Evolutionary conservation across 1,140 invertebrate genomes (phyloP).

Genomic region (Branchinecta lindahli): DNA sequence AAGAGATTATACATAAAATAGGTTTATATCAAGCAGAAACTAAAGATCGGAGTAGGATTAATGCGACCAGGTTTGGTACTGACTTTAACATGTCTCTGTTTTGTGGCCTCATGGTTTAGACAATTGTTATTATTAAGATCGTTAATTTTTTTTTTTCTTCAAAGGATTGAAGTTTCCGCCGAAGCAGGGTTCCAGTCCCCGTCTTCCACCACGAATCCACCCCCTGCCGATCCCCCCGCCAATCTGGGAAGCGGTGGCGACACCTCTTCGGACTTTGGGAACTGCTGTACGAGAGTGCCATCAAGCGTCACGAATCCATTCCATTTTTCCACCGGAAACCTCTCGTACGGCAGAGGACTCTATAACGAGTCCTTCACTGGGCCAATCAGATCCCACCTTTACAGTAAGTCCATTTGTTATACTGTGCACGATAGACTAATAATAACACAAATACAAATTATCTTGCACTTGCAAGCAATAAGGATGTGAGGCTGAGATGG

Average conservation of each 20-base stretch:
- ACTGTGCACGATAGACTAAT: not conserved
- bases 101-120: no score
- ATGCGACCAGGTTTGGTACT: no score
- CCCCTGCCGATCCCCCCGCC: not conserved
- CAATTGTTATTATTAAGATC: no score
- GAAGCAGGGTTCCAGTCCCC: not conserved
- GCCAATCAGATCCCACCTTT: not conserved
- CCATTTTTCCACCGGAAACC: not conserved
- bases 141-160: no score
- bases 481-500: no score
- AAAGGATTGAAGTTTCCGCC: not conserved
- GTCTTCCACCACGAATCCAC: not conserved
- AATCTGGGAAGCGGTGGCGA: not conserved
- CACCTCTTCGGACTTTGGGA: not conserved
- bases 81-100: no score
- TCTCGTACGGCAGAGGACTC: not conserved
- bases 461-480: no score
- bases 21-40: no score
- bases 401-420: not conserved
- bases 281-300: not conserved
- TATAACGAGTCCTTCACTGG: not conserved
- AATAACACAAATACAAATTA: no score
- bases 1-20: no score
- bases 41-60: no score
- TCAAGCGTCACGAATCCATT: not conserved